Evolutionary conservation across 1,140 invertebrate species (phyloP), one percentile per base, ranked within the genome.

Genomic region (Aphelenchoides besseyi): DNA sequence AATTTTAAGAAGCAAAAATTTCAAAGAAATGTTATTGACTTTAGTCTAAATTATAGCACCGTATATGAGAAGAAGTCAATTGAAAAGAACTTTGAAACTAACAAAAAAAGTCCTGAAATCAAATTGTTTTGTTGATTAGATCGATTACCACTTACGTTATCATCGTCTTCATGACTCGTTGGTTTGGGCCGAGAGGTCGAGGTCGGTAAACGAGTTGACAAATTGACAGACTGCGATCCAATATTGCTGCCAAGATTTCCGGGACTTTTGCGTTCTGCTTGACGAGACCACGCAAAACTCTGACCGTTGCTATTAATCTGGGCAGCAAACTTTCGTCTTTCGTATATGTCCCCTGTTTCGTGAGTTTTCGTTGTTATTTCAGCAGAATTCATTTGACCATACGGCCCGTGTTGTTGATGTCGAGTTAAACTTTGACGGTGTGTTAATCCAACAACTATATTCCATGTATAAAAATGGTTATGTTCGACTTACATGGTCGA

Each of bases 371-470:
- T 48, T 12, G 41, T 48, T 23, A 48, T 48, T 23, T 48, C 41
- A 48, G 41, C 41, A 23, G 41, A 48, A 23, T 48, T 23, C 41
- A 48, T 48, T 23, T 23, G 41, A 48, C 41, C 41, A 23, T 16
- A 48, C 41, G 41, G 41, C 23, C 41, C 55, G 55, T 59, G 5
- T 5, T 28, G 5, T 23, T 59, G 55, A 8, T 33, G 55, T 33
- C 55, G 26, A 28, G 5, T 59, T 23, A 59, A 59, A 59, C 55
- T 59, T 28, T 33, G 55, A 5, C 55, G 55, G 5, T 59, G 55
- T 28, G 55, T 8, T 12, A 59, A 33, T 5, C 26, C 55, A 33
- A 33, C 18, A 59, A 59, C 55, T 59, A 33, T 8, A 59, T 8
- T 8, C 18, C 5, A 59, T 8, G 18, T 8, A n/a, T 41, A n/a